Evolutionary conservation across 2,888 invertebrate species (phyloP), one percentile per base, ranked within the genome.

Genomic region (Folsomia candida): DNA sequence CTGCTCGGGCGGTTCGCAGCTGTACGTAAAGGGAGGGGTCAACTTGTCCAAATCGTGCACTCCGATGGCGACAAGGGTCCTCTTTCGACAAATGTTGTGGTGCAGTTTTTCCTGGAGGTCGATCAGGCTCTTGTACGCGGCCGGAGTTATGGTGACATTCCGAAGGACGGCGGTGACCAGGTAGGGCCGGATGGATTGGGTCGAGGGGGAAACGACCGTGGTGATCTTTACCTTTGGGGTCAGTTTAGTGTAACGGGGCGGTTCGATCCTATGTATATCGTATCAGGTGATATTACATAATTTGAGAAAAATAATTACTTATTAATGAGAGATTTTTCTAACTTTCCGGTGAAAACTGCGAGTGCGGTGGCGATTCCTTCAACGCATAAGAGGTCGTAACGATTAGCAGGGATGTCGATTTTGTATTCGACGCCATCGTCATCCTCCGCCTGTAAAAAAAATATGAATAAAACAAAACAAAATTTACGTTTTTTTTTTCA

Each of bases 391-490:
- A 99, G 86, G 84, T 99, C 99, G 85, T 98, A 98, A 81, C 98
- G 88, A 84, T 99, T 99, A 0, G 99, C 98, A 1, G 99, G 98
- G 80, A 99, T 92, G 82, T 99, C 99, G 81, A 99, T 95, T 81
- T 94, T 89, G 83, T 94, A 98, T 18, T 59, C 59, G 11, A 59
- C 24, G 27, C 6, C 27, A 2, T 59, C 24, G 3, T 59, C 59
- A 18, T 4, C 24, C 3, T 54, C 54, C 3, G 70, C 74, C 28
- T 68, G 47, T 47, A 11, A 47, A 47, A 11, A 54, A 18, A 18
- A 11, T 47, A 47, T 47, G 47, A 18, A 47, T 22, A 57, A 9
- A 25, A n/a, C 20, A 27, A 60, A 67, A 60, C 20, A 60, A 37
- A 24, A 24, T 11, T 6, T 22, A 61, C 26, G 27, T 11, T 11